These are phyloP conservation scores for Agrochola litura DNA, from an alignment of 2,888 invertebrate genomes.

Conservation along the genomic window DNA sequence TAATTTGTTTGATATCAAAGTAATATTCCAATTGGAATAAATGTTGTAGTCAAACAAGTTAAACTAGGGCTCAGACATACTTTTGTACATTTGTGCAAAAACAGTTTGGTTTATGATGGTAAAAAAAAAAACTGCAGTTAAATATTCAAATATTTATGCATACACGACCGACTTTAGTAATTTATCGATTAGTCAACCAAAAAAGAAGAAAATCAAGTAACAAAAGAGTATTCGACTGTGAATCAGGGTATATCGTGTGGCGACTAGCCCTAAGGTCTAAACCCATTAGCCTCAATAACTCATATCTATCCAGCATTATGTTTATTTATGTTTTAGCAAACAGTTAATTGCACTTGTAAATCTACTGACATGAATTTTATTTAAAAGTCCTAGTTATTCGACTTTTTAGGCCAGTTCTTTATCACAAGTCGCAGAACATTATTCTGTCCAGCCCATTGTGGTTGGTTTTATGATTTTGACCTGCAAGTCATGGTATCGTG, in stretches of 20 bases:
- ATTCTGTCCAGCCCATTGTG: background rate
- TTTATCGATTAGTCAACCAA: conserved; percentile 22
- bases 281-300: conserved; percentile 47
- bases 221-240: background rate
- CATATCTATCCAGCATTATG: conserved; percentile 33
- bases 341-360: conserved; percentile 34
- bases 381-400: conserved; percentile 11
- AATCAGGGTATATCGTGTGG: background rate
- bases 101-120: background rate
- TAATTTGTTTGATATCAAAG: conserved; percentile 47
- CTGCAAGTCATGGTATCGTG: background rate
- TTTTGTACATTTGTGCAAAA: conserved; percentile 5
- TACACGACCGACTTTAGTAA: background rate
- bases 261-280: conserved; percentile 11
- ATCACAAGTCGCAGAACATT: conserved; percentile 1
- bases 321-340: conserved; percentile 45
- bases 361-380: conserved; percentile 24
- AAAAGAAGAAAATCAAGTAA: conserved; percentile 2
- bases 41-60: conserved; percentile 25
- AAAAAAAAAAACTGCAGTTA: conserved; percentile 21
- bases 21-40: conserved; percentile 28
- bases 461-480: background rate
- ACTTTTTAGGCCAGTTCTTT: background rate
- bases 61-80: conserved; percentile 5
- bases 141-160: conserved; percentile 21